phyloP scores from a whole-genome alignment of 2,113 vertebrate species.

The Oncorhynchus tshawytscha region DNA sequence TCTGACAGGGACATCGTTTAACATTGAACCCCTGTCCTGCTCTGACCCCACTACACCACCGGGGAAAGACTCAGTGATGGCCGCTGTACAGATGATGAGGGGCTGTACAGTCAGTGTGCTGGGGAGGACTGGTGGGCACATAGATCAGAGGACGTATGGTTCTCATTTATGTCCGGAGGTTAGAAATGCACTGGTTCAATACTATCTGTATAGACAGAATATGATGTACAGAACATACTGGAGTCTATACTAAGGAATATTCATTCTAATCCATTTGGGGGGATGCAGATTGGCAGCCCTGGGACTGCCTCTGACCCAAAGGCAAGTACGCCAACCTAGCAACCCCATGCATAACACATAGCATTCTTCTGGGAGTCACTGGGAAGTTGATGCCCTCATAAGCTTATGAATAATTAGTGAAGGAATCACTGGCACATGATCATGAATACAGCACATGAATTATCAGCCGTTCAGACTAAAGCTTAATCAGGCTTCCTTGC shows the following conservation, averaged over 20 bases:
- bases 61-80: neutral
- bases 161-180: no score
- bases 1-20: slow-evolving; percentile 7
- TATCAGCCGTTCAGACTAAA: neutral
- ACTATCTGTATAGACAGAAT: neutral
- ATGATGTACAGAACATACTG: neutral
- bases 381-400: slow-evolving; percentile 7
- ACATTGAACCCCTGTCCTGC: slow-evolving; percentile 21
- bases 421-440: neutral
- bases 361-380: slow-evolving; percentile 13
- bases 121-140: neutral
- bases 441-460: neutral
- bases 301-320: neutral
- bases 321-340: neutral
- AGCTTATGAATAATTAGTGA: slow-evolving; percentile 19
- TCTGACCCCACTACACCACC: slow-evolving; percentile 17
- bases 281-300: neutral
- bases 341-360: slow-evolving; percentile 17
- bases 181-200: neutral
- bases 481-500: neutral
- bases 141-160: neutral
- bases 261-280: neutral
- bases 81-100: neutral
- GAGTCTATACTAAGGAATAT: neutral
- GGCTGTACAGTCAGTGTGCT: neutral